Base-by-base conservation (phyloP, 2,113 vertebrate genomes). In the Pycnonotus jocosus region DNA sequence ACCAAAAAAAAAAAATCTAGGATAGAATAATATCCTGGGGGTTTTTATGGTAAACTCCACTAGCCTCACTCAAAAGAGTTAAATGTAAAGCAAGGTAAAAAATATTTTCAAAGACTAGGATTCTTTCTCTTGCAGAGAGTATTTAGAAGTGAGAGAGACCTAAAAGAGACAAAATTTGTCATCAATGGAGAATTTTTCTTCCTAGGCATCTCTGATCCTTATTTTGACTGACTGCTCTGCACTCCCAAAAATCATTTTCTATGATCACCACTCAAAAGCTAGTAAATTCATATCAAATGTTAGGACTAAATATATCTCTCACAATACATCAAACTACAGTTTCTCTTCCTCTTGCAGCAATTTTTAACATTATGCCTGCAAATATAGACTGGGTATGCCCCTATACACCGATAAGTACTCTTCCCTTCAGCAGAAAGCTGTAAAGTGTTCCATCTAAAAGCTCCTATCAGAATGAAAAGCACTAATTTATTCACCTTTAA, bases 381-480 rank as follows among this genome's bases (percentile, higher is more conserved):
- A 89, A 73, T 37, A 56, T 0, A 5, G n/a, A 33, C 61, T 76
- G 31, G 31, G 10, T 69, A 10, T 74, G 30, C 30, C 54, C 37
- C n/a, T 72, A 9, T 51, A 81, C 24, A 42, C 12, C 16, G 86
- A 3, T 54, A 88, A 80, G 38, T 71, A 74, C 10, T 50, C 8
- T 37, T 92, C n/a, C 7, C 37, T 64, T 51, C 18, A 54, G 69
- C 37, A 88, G 51, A 88, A 91, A 80, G 19, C 25, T 82, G 24
- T 30, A 38, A 85, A 93, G 40, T 33, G 25, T 28, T 95, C 40
- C 25, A 53, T 48, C 61, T 61, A 78, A 97, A 95, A 94, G 37
- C 58, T 93, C 94, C 48, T 57, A 27, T 66, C 37, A 64, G 42
- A 79, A 58, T 23, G 25, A 48, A 57, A 94, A 79, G 10, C 57